Percentiles rank a stretch among this genome's conserved stretches.
These are phyloP conservation scores for Oceanodroma leucorhoa DNA, from an alignment of 2,797 vertebrate genomes.

Conservation along the genomic window DNA sequence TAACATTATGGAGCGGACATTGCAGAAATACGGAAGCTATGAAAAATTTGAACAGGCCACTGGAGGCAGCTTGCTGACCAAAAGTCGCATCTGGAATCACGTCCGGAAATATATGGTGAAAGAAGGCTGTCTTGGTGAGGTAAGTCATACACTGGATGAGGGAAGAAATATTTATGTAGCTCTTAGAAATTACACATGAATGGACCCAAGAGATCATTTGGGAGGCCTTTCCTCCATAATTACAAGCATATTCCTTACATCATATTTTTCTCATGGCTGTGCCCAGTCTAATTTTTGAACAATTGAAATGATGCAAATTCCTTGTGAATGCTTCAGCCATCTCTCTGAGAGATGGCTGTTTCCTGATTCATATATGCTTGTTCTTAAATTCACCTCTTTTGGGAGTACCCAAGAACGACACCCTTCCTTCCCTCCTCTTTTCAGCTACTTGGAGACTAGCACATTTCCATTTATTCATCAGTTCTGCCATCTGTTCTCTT, in stretches of 20 bases:
- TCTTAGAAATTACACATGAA: background rate
- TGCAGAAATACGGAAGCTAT: constrained; percentile 91
- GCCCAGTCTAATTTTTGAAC: background rate
- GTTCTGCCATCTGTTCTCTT: constrained; percentile 6
- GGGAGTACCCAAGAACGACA: constrained; percentile 21
- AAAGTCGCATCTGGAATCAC: constrained; percentile 84
- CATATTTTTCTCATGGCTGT: background rate
- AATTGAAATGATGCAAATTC: background rate
- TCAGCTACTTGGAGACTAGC: background rate
- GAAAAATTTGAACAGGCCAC: constrained; percentile 92
- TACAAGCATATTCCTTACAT: background rate
- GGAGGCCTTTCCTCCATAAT: background rate
- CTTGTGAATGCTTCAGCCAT: background rate
- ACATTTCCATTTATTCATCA: constrained; percentile 46
- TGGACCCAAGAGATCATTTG: background rate
- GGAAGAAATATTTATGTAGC: background rate
- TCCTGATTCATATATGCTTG: background rate
- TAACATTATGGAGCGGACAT: constrained; percentile 87
- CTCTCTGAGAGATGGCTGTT: background rate
- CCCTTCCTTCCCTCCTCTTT: constrained; percentile 57
- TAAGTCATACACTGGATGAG: constrained; percentile 40
- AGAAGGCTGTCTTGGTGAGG: constrained; percentile 92
- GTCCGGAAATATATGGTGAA: constrained; percentile 95
- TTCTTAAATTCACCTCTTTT: background rate
- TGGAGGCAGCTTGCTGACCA: constrained; percentile 87